phyloP scores from a whole-genome alignment of 2,113 vertebrate genomes.

The Fukomys damarensis region DNA sequence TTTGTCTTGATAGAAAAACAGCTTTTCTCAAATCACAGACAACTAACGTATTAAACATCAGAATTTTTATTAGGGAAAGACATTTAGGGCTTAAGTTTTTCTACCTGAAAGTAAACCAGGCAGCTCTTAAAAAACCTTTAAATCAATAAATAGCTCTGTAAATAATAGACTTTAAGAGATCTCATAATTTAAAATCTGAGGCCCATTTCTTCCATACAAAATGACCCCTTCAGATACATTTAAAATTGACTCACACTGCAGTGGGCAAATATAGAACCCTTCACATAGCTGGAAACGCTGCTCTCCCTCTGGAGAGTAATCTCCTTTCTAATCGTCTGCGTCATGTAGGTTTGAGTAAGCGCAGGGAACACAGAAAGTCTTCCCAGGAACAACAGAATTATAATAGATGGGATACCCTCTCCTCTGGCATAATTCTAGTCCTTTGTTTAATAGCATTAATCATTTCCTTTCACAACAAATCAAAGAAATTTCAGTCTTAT shows the following conservation, averaged over 20 bases:
- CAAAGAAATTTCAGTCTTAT: constrained; percentile 13
- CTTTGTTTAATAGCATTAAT: constrained; percentile 55
- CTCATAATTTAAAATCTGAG: constrained; percentile 16
- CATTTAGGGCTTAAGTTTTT: constrained; percentile 1
- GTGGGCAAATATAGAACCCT: constrained; percentile 16
- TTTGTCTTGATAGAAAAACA: constrained; percentile 61
- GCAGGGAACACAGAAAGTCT: constrained; percentile 16
- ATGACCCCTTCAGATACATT: constrained; percentile 37
- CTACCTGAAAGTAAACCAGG: constrained; percentile 22
- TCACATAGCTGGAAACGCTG: constrained; percentile 16
- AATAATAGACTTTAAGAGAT: constrained; percentile 29
- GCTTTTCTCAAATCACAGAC: constrained; percentile 23
- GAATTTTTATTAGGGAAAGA: constrained; percentile 42
- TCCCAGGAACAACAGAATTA: constrained; percentile 2
- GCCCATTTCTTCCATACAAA: constrained; percentile 14
- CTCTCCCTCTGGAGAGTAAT: constrained; percentile 34
- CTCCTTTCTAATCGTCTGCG: constrained; percentile 28
- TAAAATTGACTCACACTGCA: constrained; percentile 32
- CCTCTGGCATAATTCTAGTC: constrained; percentile 22
- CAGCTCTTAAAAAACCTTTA: constrained; percentile 43
- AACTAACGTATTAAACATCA: constrained; percentile 62
- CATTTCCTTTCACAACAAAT: constrained; percentile 69
- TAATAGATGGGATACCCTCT: neutral
- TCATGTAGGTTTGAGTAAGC: constrained; percentile 11
- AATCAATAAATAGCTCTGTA: neutral